Base-by-base conservation (phyloP, 2,888 invertebrate genomes). In the Andrena chrysosceles region DNA sequence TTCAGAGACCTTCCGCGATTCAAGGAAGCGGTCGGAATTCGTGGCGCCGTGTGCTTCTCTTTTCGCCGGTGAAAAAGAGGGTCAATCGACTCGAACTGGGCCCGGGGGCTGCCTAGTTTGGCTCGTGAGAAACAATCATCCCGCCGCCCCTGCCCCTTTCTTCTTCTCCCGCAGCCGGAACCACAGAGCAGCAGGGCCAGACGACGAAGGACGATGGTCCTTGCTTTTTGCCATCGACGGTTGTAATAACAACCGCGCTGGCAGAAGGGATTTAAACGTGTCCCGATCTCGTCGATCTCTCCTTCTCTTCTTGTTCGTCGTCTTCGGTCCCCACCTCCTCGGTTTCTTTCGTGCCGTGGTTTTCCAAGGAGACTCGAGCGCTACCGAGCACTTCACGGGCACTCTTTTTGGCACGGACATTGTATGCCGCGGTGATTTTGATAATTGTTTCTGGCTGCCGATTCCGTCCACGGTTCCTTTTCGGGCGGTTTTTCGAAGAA, bases 51-150 rank as follows among this genome's bases (percentile, higher is more conserved):
- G 76, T 73, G 69, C 68, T 76, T 77, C 81, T 81, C 83, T 81
- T 83, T 81, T 81, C 59, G 81, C 49, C 68, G 63, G 59, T 67
- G 69, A 77, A 84, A 77, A 80, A 85, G 81, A 80, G 84, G 84
- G 77, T 77, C 85, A 81, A 72, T 60, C 83, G 68, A 83, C 67
- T 69, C 64, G 70, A 73, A 73, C 67, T 48, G 64, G 74, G 74
- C 83, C 56, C 74, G 68, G 52, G 74, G 68, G 76, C 78, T 87
- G 83, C 86, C 89, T 88, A 90, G 90, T 91, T 91, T 91, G 91
- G 87, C 85, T 81, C 92, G 91, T 92, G 91, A 91, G 91, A 91
- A 91, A 86, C 89, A 87, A 91, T 84, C 78, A 80, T 77, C 69
- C 64, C 42, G 63, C 63, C 71, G 26, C 52, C 67, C 49, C 72